These are phyloP conservation scores for Hemithea aestivaria DNA, from an alignment of 2,888 invertebrate species.

Conservation along the genomic window DNA sequence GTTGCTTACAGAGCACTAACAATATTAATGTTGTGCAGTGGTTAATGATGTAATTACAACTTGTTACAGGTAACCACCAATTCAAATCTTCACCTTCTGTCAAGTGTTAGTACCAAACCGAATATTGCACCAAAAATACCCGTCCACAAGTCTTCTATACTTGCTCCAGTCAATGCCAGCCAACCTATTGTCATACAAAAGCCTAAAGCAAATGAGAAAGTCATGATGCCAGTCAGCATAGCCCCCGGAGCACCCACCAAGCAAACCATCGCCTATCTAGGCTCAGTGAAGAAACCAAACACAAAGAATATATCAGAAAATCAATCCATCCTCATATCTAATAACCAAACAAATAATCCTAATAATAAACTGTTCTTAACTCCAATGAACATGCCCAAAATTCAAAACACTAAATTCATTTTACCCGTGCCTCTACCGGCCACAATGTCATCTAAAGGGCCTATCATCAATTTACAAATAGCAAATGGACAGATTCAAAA, in stretches of 20 bases:
- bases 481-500: constrained; percentile 81
- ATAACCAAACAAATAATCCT: constrained; percentile 60
- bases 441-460: constrained; percentile 78
- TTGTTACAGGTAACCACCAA: constrained; percentile 63
- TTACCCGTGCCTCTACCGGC: constrained; percentile 72
- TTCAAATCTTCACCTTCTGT: constrained; percentile 66
- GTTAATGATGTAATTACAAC: too few relatives aligned
- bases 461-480: constrained; percentile 84
- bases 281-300: constrained; percentile 75
- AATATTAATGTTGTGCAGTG: too few relatives aligned
- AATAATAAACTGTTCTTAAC: constrained; percentile 78
- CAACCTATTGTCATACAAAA: constrained; percentile 81
- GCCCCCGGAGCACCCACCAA: constrained; percentile 60
- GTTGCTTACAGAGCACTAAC: too few relatives aligned
- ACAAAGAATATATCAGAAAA: constrained; percentile 58
- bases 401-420: constrained; percentile 76
- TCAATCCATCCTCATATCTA: constrained; percentile 68
- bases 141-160: constrained; percentile 57
- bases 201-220: constrained; percentile 67
- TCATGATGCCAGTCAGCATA: constrained; percentile 72
- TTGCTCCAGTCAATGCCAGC: constrained; percentile 59
- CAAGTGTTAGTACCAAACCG: constrained; percentile 62
- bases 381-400: constrained; percentile 79
- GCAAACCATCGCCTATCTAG: constrained; percentile 75
- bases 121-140: constrained; percentile 65